Percentiles rank a stretch among this genome's conserved stretches.
phyloP scores from a whole-genome alignment of 2,797 vertebrate genomes.

The Clarias laeviceps region DNA sequence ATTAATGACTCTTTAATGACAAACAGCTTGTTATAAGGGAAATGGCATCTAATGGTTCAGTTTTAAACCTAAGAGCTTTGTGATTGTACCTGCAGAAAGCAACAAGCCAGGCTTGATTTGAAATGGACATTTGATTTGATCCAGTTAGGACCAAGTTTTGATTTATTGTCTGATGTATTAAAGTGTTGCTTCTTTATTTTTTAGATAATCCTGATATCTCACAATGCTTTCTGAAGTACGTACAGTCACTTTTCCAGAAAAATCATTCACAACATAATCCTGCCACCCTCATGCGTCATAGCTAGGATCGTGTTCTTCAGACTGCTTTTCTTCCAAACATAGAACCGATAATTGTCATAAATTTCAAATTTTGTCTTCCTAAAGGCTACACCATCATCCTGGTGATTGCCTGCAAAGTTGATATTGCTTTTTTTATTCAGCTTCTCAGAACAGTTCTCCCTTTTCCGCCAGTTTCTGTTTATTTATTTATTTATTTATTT shows the following conservation, averaged over 20 bases:
- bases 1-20: not conserved
- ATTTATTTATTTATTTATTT: no score
- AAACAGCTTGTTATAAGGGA: not conserved
- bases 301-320: not conserved
- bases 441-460: not conserved
- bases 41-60: not conserved
- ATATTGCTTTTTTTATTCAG: not conserved
- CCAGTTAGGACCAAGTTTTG: not conserved
- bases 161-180: not conserved
- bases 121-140: not conserved
- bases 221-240: not conserved
- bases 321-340: not conserved
- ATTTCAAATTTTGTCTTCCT: not conserved
- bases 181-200: not conserved
- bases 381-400: not conserved
- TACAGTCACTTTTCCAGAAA: not conserved
- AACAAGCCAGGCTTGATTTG: not conserved
- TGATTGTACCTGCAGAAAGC: not conserved
- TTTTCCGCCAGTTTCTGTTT: not conserved
- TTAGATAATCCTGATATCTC: not conserved
- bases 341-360: not conserved
- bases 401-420: not conserved
- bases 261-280: not conserved
- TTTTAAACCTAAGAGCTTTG: not conserved
- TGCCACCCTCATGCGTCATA: not conserved